Percentiles rank a stretch among this genome's conserved stretches.
Conservation (phyloP, 2,113 vertebrate genomes). For the Rhipidura dahli region DNA sequence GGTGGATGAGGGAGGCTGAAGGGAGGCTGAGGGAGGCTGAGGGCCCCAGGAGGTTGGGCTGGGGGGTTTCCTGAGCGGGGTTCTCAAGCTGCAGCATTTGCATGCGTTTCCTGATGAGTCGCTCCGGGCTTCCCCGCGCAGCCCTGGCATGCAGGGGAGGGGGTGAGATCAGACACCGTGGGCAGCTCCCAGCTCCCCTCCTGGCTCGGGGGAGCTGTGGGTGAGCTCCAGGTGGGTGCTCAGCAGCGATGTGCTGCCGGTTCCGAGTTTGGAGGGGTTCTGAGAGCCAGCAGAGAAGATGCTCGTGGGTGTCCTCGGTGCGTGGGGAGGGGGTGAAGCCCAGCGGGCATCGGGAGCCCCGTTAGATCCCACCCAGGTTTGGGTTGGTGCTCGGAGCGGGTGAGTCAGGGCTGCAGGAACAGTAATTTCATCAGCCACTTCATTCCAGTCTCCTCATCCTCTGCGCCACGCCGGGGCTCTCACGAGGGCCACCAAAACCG, state of each 20-base stretch:
- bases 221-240: rapidly evolving
- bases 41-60: not conserved
- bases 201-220: rapidly evolving
- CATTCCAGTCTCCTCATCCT: not conserved
- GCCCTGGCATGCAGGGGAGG: not conserved
- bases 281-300: not conserved
- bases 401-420: not conserved
- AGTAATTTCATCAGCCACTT: not conserved
- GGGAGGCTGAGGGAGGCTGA: not conserved
- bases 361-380: not conserved
- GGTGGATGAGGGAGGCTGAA: not conserved
- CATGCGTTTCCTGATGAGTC: constrained; percentile 26
- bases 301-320: rapidly evolving
- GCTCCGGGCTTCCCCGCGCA: constrained; percentile 11
- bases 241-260: rapidly evolving
- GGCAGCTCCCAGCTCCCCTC: not conserved
- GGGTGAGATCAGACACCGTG: not conserved
- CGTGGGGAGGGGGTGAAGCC: rapidly evolving
- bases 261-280: no score
- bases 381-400: not conserved
- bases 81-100: not conserved
- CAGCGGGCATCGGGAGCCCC: not conserved
- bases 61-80: constrained; percentile 38
- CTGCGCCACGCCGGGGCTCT: not conserved
- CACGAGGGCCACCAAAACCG: not conserved